A percentile compares a stretch with the other conserved stretches of the same genome.
These are phyloP conservation scores for Dicyrtomina minuta DNA, from an alignment of 2,888 invertebrate genomes.

Conservation along the genomic window DNA sequence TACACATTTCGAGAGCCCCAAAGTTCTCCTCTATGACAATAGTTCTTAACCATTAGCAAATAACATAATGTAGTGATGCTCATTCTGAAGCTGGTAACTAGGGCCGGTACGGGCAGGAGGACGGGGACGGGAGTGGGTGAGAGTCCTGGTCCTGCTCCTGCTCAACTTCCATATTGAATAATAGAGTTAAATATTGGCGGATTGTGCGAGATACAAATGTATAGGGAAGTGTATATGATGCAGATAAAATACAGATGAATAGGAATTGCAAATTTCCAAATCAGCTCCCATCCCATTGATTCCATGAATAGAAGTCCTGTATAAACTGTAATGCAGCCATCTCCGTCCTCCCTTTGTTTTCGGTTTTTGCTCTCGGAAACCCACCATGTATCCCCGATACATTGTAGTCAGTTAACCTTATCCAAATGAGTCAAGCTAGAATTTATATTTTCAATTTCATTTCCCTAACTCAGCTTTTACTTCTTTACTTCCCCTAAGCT, in stretches of 20 bases:
- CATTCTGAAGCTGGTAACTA: too few relatives aligned
- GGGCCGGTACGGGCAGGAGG: too few relatives aligned
- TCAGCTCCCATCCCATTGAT: conserved; percentile 30
- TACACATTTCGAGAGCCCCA: too few relatives aligned
- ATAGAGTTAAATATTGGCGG: too few relatives aligned
- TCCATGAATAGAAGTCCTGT: conserved; percentile 11
- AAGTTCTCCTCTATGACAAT: too few relatives aligned
- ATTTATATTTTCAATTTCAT: conserved; percentile 8
- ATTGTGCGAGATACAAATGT: too few relatives aligned
- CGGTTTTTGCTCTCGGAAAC: too few relatives aligned
- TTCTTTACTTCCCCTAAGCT: neutral
- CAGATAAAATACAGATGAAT: conserved; percentile 26
- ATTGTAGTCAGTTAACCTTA: too few relatives aligned
- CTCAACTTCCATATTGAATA: too few relatives aligned
- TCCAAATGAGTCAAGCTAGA: neutral
- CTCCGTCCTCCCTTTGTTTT: conserved; percentile 2
- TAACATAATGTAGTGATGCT: too few relatives aligned
- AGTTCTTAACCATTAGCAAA: too few relatives aligned
- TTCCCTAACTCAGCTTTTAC: neutral
- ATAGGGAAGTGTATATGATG: neutral
- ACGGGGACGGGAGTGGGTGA: neutral
- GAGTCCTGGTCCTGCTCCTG: neutral
- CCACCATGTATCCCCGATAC: too few relatives aligned
- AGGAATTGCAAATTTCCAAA: conserved; percentile 29
- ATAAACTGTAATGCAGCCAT: conserved; percentile 28